Conservation (phyloP, 2,888 invertebrate genomes). For the Eristalis pertinax region DNA sequence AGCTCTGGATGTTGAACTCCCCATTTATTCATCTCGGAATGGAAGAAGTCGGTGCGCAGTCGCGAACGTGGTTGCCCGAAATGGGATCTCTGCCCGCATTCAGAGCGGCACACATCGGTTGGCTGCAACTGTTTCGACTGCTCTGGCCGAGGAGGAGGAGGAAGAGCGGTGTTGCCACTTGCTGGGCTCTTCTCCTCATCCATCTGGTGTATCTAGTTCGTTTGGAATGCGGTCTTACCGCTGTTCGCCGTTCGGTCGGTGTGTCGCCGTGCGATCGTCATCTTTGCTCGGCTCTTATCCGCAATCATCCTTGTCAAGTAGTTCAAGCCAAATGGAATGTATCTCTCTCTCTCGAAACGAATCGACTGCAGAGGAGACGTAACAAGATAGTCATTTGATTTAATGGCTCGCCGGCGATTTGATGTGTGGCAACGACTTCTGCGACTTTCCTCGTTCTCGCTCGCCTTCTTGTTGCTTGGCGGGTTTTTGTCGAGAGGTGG, state of each 20-base stretch:
- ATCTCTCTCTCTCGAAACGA: background rate
- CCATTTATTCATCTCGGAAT: slow-evolving; percentile 6
- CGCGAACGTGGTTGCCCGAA: slow-evolving; percentile 29
- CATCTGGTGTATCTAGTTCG: slow-evolving; percentile 17
- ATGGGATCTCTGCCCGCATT: slow-evolving; percentile 4
- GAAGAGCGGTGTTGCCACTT: background rate
- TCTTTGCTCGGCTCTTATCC: slow-evolving; percentile 27
- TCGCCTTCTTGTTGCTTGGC: background rate
- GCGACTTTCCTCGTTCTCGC: background rate
- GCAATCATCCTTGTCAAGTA: slow-evolving; percentile 49
- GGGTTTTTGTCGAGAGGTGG: background rate
- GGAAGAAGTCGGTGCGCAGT: slow-evolving; percentile 49
- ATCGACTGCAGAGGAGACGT: slow-evolving; percentile 10
- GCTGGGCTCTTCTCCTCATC: background rate
- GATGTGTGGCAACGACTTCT: slow-evolving; percentile 28
- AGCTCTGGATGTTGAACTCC: slow-evolving; percentile 47
- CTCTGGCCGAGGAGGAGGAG: background rate
- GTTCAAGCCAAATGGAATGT: background rate
- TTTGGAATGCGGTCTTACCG: slow-evolving; percentile 63
- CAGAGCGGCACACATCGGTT: background rate
- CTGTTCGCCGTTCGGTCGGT: slow-evolving; percentile 1
- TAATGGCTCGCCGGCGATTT: slow-evolving; percentile 46
- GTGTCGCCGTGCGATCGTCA: slow-evolving; percentile 19
- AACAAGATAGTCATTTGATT: slow-evolving; percentile 56
- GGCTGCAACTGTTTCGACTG: no score